Evolutionary conservation across 2,113 vertebrate species (phyloP), one percentile per base, ranked within the genome.

Genomic region (Stomatorhinus ivindoensis): DNA sequence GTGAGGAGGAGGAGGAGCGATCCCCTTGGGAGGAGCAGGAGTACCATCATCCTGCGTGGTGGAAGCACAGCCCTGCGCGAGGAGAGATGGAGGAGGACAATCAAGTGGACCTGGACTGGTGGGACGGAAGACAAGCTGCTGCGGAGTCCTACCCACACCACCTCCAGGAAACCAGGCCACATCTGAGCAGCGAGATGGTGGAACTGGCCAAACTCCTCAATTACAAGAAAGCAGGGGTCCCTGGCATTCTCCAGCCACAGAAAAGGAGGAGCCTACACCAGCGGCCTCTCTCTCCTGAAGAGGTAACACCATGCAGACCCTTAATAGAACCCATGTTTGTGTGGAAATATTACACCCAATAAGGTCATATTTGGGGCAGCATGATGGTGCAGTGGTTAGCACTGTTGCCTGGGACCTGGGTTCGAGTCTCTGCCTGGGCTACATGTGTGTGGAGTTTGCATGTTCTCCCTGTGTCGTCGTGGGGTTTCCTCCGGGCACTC

Each of bases 141-240:
- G 90, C 93, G 1, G 94, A 93, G 0, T 50, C 89, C 27, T 91
- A 87, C 83, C 46, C 2, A 0, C 94, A 89, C 85, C 93, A 91
- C 2, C 91, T 93, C 0, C 90, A 93, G 0, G 47, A 89, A 48
- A 96, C 95, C 65, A 95, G 94, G 91, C 95, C 95, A 0, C 95
- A 96, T n/a, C 55, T 55, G 24, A 58, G n/a, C 31, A 91, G 92
- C 5, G 94, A 96, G 91, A 95, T 98, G 94, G 96, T 97, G 3
- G 93, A 97, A 61, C 94, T 98, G 0, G 95, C 97, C 87, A 95
- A 96, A 2, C 93, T 97, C 17, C 94, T 98, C 46, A 97, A 95
- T 91, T 96, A 97, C 92, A 97, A 97, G 93, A 97, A 97, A 90
- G 96, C 96, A 0, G 96, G 97, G 47, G 94, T 97, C 89, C 94